Conservation (phyloP, 2,888 invertebrate species). For the Hylaea fasciaria region DNA sequence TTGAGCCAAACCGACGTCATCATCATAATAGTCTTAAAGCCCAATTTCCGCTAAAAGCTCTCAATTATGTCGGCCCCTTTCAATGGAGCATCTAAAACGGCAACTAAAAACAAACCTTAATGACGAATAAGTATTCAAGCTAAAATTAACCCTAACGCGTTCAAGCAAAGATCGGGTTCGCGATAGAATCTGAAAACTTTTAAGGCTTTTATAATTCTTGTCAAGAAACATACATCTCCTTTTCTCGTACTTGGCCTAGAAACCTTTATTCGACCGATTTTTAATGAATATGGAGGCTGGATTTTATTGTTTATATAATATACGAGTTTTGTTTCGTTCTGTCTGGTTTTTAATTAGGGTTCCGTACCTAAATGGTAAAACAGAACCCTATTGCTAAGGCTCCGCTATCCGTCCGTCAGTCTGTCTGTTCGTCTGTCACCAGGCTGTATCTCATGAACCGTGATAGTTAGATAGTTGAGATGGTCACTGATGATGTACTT, state of each 20-base stretch:
- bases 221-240: slow-evolving; percentile 12
- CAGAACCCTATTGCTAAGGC: too few species aligned
- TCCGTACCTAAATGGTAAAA: too few species aligned
- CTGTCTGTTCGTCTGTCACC: too few species aligned
- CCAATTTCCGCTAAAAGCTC: slow-evolving; percentile 62
- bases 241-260: slow-evolving; percentile 62
- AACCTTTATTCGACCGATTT: slow-evolving; percentile 54
- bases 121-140: slow-evolving; percentile 22
- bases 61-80: slow-evolving; percentile 57
- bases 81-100: slow-evolving; percentile 53
- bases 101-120: slow-evolving; percentile 45
- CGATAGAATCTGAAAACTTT: background rate
- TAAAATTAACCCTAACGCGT: slow-evolving; percentile 5
- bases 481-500: too few species aligned
- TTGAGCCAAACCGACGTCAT: slow-evolving; percentile 36
- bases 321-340: background rate
- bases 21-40: slow-evolving; percentile 53
- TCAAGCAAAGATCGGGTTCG: background rate
- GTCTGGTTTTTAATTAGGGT: background rate
- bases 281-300: slow-evolving; percentile 45
- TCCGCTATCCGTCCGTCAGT: too few species aligned
- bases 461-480: too few species aligned
- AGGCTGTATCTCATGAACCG: too few species aligned
- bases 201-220: slow-evolving; percentile 2
- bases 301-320: slow-evolving; percentile 2